phyloP scores from a whole-genome alignment of 2,113 vertebrate species.

The Callipepla squamata region DNA sequence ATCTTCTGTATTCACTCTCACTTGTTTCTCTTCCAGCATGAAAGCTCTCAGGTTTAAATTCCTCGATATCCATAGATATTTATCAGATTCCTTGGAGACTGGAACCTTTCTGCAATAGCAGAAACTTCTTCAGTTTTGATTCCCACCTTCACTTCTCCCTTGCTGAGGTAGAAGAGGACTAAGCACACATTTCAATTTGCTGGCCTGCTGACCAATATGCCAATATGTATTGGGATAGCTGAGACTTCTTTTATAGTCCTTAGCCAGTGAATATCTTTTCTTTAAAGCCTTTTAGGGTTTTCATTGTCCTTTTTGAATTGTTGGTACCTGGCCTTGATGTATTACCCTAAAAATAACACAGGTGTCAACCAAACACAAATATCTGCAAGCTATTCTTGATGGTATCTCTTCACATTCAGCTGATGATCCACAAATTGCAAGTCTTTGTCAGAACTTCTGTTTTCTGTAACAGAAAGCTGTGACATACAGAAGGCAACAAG shows the following conservation, averaged over 20 bases:
- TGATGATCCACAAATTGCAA: rapidly evolving
- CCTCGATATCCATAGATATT: neutral
- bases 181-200: neutral
- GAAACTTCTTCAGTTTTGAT: neutral
- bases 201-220: rapidly evolving
- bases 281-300: neutral
- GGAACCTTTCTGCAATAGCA: neutral
- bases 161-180: neutral
- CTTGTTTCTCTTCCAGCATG: neutral
- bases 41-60: neutral
- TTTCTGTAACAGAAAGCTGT: neutral
- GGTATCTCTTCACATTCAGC: neutral
- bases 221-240: neutral
- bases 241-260: neutral
- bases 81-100: neutral
- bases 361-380: neutral
- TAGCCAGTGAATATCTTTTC: neutral
- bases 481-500: neutral
- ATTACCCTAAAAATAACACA: neutral
- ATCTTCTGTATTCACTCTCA: neutral
- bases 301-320: neutral
- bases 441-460: neutral
- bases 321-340: neutral
- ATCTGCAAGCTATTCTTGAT: neutral
- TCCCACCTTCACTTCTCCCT: neutral